Evolutionary conservation across 2,888 invertebrate species (phyloP).

Genomic region (Pocota personata): DNA sequence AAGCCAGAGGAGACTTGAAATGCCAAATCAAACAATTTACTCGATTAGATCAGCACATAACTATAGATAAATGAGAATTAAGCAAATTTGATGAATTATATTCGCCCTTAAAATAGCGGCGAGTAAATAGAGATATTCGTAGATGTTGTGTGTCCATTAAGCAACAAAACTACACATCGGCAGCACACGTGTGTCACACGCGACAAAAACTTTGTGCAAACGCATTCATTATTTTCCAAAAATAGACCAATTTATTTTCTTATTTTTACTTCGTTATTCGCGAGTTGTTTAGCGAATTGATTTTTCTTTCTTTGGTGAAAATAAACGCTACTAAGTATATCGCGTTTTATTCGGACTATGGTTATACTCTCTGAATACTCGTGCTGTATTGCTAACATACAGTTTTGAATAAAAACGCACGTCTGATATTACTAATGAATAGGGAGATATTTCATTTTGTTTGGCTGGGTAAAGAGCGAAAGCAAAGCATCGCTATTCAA

Average conservation of each 20-base stretch:
- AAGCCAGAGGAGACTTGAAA: background rate
- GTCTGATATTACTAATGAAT: no score
- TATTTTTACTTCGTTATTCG: no score
- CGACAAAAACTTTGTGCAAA: background rate
- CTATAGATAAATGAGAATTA: background rate
- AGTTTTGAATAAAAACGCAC: no score
- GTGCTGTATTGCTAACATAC: no score
- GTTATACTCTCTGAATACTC: no score
- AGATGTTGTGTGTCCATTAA: background rate
- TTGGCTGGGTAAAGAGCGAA: no score
- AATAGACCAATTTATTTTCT: background rate
- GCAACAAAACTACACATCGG: background rate
- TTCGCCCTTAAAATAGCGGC: background rate
- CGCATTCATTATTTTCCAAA: background rate
- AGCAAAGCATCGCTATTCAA: no score
- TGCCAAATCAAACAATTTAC: slow-evolving; percentile 27
- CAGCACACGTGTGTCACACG: background rate
- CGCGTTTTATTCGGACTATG: no score
- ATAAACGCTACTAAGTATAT: no score
- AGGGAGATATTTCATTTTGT: no score
- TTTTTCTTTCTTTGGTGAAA: no score
- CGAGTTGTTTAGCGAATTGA: no score
- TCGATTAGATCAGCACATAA: slow-evolving; percentile 13
- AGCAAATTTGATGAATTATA: background rate
- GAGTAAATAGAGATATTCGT: background rate